phyloP scores from a whole-genome alignment of 2,797 vertebrate genomes.

The Catharus ustulatus region DNA sequence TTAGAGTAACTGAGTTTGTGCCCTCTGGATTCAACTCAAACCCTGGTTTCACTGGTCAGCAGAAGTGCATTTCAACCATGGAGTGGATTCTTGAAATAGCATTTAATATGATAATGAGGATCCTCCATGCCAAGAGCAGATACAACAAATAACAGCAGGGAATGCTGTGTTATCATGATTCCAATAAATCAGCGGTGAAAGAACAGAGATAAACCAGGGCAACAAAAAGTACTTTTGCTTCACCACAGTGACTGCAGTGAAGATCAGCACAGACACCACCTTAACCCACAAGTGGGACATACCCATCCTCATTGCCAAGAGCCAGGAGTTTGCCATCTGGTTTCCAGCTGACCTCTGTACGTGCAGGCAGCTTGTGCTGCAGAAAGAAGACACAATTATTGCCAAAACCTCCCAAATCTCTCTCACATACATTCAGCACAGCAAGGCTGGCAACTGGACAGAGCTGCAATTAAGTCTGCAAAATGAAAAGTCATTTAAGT shows the following conservation, averaged over 20 bases:
- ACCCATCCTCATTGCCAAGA: constrained; percentile 98
- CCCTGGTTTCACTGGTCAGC: not conserved
- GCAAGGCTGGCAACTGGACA: not conserved
- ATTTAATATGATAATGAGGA: not conserved
- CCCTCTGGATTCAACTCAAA: not conserved
- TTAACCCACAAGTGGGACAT: constrained; percentile 60
- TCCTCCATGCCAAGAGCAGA: not conserved
- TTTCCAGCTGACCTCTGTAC: constrained; percentile 96
- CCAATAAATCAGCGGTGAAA: not conserved
- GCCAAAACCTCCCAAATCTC: not conserved
- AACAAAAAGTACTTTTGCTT: not conserved
- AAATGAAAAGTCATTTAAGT: not conserved
- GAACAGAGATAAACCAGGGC: not conserved
- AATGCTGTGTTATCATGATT: not conserved
- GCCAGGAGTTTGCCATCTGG: constrained; percentile 89
- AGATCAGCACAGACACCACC: not conserved
- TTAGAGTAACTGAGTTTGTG: not conserved
- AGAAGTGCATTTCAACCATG: not conserved
- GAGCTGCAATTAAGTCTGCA: not conserved
- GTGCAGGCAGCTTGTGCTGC: constrained; percentile 92
- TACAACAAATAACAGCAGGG: not conserved
- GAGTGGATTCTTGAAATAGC: not conserved
- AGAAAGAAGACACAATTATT: constrained; percentile 41
- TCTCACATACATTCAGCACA: not conserved
- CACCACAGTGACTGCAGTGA: not conserved